Evolutionary conservation across 2,113 vertebrate genomes (phyloP), one percentile per base, ranked within the genome.

Genomic region (Anseranas semipalmata): DNA sequence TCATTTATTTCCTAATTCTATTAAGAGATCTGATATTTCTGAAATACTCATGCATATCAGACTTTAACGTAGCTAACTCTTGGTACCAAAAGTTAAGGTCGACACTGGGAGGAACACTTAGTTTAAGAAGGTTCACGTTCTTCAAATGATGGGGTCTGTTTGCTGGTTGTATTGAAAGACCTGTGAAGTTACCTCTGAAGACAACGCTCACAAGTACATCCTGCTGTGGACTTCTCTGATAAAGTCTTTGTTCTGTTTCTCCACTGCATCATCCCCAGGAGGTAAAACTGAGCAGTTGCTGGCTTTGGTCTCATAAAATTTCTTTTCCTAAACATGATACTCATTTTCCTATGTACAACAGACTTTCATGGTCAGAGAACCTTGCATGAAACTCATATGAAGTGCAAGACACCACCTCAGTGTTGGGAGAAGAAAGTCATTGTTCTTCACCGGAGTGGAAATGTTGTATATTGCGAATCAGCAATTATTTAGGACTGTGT

Each of bases 381-480:
- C 62, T 59, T 41, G 6, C 14, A 10, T 12, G 37, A 24, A 33
- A 41, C 43, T 3, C 55, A 10, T 1, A 0, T 15, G 43, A 59
- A 52, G 10, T 14, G 43, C 25, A 8, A 20, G 37, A 35, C 10
- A 15, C 14, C 65, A 3, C 27, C 21, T 16, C 11, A 7, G 1
- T 7, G 30, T 7, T 19, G 25, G 52, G 17, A 55, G 52, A 37
- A 66, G 63, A 16, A 15, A 33, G 19, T 4, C 9, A 5, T 27
- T 30, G 14, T n/a, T 9, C 67, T 37, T 73, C 46, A 2, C 59
- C 9, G 30, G 35, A 22, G 46, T 6, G 15, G 37, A 45, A 35
- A 13, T 39, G 2, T 1, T 0, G 7, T 1, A 0, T 15, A 1
- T 25, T 72, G 28, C 1, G 2, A 3, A 3, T 3, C 27, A 12